Conservation (phyloP, 2,113 vertebrate species). For the Scomber scombrus region DNA sequence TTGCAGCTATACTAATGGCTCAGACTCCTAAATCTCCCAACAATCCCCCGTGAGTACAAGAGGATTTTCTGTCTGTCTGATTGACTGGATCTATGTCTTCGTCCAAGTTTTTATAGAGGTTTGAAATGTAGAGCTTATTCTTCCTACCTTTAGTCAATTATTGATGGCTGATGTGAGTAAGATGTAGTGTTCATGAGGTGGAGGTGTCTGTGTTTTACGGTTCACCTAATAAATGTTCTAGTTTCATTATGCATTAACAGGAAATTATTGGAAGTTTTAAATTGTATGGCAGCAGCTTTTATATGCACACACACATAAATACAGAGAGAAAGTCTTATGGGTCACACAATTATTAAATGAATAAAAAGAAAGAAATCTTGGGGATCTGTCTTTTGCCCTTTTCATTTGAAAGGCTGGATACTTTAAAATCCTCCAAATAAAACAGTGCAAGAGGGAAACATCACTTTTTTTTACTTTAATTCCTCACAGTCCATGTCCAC, state of each 20-base stretch:
- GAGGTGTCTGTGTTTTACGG: background rate
- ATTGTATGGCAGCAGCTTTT: background rate
- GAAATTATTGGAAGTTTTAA: background rate
- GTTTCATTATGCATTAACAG: background rate
- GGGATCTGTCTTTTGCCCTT: too few species aligned
- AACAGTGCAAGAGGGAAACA: too few species aligned
- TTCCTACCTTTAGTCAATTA: conserved; percentile 51
- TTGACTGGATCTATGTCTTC: conserved; percentile 53
- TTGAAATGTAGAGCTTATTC: conserved; percentile 35
- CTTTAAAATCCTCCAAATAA: background rate
- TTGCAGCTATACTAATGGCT: conserved; percentile 42
- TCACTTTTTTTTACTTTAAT: background rate
- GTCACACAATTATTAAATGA: too few species aligned
- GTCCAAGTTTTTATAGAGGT: conserved; percentile 44
- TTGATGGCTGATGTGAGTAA: conserved; percentile 46
- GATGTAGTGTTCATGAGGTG: conserved; percentile 2
- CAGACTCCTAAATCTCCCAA: conserved; percentile 39
- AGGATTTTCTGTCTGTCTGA: conserved; percentile 64
- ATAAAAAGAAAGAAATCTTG: too few species aligned
- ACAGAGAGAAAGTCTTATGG: too few species aligned
- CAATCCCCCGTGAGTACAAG: conserved; percentile 45
- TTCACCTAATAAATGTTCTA: background rate
- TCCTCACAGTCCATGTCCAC: too few species aligned
- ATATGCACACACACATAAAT: background rate
- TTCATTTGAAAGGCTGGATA: too few species aligned